Evolutionary conservation across 2,888 invertebrate genomes (phyloP), one percentile per base, ranked within the genome.

Genomic region (Leptinotarsa haldemani): DNA sequence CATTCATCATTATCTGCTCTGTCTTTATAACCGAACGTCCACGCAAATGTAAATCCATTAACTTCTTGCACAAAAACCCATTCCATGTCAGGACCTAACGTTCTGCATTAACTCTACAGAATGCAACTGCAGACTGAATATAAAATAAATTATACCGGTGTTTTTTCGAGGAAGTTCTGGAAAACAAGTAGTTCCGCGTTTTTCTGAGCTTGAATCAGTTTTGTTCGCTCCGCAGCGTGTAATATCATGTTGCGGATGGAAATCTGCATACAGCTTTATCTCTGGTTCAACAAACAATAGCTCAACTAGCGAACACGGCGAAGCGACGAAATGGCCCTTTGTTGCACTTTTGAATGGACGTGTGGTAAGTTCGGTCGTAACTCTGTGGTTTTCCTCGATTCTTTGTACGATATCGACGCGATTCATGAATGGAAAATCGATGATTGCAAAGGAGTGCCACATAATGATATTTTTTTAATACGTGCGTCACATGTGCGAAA

Each of bases 281-380:
- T 61, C 30, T 68, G 56, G 53, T 56, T 68, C 46, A 68, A 53
- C 68, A 68, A 47, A 68, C 68, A 56, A 68, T 56, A 68, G 52
- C 22, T 68, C 47, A 68, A 58, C 68, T 56, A 68, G 20, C 30
- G 56, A 56, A 22, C 46, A 68, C 56, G 20, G 68, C 58, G 58
- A 68, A 46, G 56, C 56, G 52, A 61, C 58, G 50, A 63, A 64
- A 68, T 72, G 68, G 68, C 72, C 72, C 56, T 72, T 72, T 72
- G 72, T 72, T 72, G 68, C 66, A 72, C n/a, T 68, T 72, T 68
- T 61, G 65, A 71, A 71, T 72, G 63, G 56, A 56, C 52, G 67
- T 58, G 52, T 61, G 65, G 56, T 47, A 71, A 72, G 64, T 72
- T 72, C 22, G 48, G 15, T 56, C 72, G 67, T 72, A 72, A 72